Percentiles rank a stretch among this genome's conserved stretches.
Evolutionary conservation across 2,888 invertebrate species (phyloP).

Genomic region (Drosophila maculinotata): DNA sequence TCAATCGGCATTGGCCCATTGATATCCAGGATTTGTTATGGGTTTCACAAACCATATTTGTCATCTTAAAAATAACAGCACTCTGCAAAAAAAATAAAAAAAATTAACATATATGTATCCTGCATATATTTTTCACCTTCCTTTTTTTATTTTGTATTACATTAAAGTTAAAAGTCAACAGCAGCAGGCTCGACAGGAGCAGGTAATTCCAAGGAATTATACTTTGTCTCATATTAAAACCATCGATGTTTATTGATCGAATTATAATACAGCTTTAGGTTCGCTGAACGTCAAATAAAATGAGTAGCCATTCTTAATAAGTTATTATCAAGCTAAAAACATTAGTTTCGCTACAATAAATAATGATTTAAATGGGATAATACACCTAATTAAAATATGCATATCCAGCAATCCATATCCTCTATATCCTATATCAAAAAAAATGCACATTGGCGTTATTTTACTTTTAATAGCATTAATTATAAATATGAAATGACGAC

Average conservation of each 20-base stretch:
- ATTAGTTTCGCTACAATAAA: constrained; percentile 6
- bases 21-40: constrained; percentile 8
- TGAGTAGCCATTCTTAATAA: background rate
- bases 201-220: background rate
- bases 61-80: constrained; percentile 11
- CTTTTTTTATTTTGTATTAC: background rate
- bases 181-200: background rate
- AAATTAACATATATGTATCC: background rate
- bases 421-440: too few species aligned
- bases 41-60: constrained; percentile 21
- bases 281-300: background rate
- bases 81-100: background rate
- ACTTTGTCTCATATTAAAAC: background rate
- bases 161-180: background rate
- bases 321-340: background rate
- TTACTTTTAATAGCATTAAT: too few species aligned
- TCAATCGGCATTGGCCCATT: constrained; percentile 9
- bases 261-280: background rate
- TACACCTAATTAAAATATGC: too few species aligned
- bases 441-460: too few species aligned
- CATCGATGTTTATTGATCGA: background rate
- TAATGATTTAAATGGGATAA: background rate
- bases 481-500: too few species aligned
- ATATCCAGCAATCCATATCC: too few species aligned
- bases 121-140: background rate